phyloP scores from a whole-genome alignment of 2,888 invertebrate genomes.

The Byasa hedistus region DNA sequence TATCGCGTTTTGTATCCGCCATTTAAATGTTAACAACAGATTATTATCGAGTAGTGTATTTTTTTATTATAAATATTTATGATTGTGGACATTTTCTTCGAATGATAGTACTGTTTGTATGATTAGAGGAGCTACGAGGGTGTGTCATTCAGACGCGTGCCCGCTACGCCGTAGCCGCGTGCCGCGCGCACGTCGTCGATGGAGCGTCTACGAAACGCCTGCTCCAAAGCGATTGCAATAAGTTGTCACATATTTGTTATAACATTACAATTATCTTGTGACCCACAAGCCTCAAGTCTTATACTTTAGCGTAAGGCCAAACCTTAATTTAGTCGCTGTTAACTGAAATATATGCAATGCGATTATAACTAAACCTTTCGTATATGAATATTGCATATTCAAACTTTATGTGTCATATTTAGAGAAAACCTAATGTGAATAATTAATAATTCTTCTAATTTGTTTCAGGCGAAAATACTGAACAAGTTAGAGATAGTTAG shows the following conservation, averaged over 20 bases:
- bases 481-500: no score
- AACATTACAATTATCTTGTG: slow-evolving; percentile 14
- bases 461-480: no score
- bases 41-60: not conserved
- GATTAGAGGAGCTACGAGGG: slow-evolving; percentile 36
- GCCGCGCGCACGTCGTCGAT: slow-evolving; percentile 65
- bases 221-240: slow-evolving; percentile 62
- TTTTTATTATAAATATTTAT: not conserved
- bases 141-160: slow-evolving; percentile 50
- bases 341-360: no score
- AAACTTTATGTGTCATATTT: no score
- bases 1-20: no score
- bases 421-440: no score
- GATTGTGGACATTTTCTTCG: slow-evolving; percentile 5
- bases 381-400: no score
- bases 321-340: no score
- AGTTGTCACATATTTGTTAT: slow-evolving; percentile 44
- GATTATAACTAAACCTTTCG: no score
- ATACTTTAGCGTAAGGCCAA: not conserved
- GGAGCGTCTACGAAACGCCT: slow-evolving; percentile 58
- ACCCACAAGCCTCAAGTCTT: not conserved
- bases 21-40: not conserved
- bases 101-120: slow-evolving; percentile 26
- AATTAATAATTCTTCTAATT: no score
- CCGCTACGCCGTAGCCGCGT: slow-evolving; percentile 54